Evolutionary conservation across 1,140 invertebrate genomes (phyloP).

Genomic region (Telenomus remus): DNA sequence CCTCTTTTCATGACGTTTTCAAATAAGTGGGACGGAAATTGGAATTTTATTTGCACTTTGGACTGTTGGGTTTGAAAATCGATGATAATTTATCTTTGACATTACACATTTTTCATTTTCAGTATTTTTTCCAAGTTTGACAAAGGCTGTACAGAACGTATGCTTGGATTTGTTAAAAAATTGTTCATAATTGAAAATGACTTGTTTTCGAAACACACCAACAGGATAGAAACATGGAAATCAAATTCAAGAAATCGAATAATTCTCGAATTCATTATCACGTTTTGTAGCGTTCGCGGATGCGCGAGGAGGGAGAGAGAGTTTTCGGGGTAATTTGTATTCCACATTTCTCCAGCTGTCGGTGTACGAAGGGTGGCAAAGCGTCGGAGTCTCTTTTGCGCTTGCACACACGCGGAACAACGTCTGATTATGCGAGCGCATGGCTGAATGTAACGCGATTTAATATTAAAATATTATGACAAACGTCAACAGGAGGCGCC

Average conservation of each 20-base stretch:
- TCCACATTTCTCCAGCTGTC: conserved; percentile 70
- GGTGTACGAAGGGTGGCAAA: conserved; percentile 62
- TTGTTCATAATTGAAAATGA: no score
- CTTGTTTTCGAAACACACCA: neutral
- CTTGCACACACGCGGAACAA: conserved; percentile 58
- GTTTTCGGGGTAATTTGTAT: conserved; percentile 69
- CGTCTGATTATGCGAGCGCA: conserved; percentile 75
- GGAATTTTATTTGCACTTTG: no score
- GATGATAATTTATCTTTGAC: no score
- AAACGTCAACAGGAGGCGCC: conserved; percentile 74
- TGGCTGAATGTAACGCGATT: conserved; percentile 75
- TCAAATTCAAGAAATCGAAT: conserved; percentile 35
- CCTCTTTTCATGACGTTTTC: no score
- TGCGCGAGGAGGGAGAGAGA: conserved; percentile 44
- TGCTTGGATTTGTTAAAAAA: no score
- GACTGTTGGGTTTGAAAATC: no score
- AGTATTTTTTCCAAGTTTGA: no score
- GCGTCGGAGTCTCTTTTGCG: conserved; percentile 49
- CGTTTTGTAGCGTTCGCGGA: conserved; percentile 57
- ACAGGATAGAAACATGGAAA: neutral
- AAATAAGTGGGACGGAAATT: no score
- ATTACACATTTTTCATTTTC: no score
- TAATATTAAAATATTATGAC: conserved; percentile 78
- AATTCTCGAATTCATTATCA: conserved; percentile 68
- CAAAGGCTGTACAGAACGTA: no score